These are phyloP conservation scores for Balaeniceps rex DNA, from an alignment of 2,113 vertebrate species.

Conservation along the genomic window DNA sequence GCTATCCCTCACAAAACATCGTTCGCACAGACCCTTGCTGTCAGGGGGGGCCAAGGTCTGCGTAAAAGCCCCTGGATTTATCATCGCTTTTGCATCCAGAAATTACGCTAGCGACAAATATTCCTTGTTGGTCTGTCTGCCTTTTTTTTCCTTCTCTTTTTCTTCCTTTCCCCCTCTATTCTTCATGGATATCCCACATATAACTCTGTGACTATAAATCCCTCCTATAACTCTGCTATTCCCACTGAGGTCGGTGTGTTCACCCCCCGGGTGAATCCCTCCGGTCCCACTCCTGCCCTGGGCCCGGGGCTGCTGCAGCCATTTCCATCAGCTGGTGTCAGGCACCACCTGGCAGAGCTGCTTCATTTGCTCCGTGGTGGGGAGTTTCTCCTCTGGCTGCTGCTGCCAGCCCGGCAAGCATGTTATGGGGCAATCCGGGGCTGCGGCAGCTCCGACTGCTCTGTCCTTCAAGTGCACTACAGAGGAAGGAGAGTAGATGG, in stretches of 20 bases:
- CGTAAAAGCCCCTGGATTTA: background rate
- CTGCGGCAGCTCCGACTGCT: background rate
- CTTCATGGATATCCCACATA: background rate
- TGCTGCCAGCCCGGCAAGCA: rapidly evolving
- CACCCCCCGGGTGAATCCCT: background rate
- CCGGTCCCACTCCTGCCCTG: background rate
- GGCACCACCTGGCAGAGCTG: background rate
- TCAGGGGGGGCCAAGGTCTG: background rate
- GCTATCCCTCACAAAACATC: background rate
- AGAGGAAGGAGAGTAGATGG: background rate
- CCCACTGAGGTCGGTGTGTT: background rate
- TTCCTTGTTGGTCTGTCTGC: background rate
- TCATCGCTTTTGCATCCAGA: background rate
- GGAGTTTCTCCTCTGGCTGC: background rate
- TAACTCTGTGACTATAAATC: background rate
- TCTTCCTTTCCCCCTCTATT: background rate
- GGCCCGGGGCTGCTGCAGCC: background rate
- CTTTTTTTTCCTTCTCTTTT: background rate
- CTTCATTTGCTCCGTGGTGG: rapidly evolving
- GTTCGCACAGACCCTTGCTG: background rate
- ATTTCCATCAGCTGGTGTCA: background rate
- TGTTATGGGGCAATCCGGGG: background rate
- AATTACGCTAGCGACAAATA: background rate
- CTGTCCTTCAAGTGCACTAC: background rate
- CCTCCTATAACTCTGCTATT: background rate